These are phyloP conservation scores for Lates calcarifer DNA, from an alignment of 2,113 vertebrate genomes.

Conservation along the genomic window DNA sequence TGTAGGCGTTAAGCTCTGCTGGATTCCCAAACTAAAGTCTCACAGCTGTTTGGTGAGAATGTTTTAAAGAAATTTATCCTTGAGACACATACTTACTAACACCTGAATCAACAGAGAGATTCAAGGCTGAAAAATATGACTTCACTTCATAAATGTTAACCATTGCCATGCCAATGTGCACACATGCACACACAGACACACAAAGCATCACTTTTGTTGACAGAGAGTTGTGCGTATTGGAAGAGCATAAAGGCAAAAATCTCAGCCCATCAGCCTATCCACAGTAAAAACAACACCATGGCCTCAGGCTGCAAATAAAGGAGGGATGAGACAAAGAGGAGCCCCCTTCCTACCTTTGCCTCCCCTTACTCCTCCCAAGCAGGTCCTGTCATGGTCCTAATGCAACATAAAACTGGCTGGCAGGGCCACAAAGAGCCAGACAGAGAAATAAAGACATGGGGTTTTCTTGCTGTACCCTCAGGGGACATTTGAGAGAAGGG, in stretches of 20 bases:
- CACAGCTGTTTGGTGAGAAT: neutral
- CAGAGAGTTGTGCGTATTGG: conserved; percentile 38
- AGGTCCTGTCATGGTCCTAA: conserved; percentile 36
- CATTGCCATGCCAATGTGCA: neutral
- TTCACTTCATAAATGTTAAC: conserved; percentile 17
- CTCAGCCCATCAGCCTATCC: conserved; percentile 33
- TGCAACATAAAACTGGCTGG: conserved; percentile 41
- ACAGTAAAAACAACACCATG: conserved; percentile 51
- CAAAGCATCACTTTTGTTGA: conserved; percentile 37
- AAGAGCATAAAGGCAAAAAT: conserved; percentile 42
- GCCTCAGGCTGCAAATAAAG: conserved; percentile 70
- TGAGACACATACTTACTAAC: conserved; percentile 6
- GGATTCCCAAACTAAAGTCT: conserved; percentile 3
- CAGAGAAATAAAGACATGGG: conserved; percentile 8
- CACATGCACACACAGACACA: neutral
- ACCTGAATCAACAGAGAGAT: conserved; percentile 44
- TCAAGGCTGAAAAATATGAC: conserved; percentile 11
- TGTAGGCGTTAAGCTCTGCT: conserved; percentile 4
- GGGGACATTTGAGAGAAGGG: neutral
- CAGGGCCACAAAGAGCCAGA: conserved; percentile 18
- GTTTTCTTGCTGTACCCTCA: neutral
- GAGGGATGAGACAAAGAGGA: conserved; percentile 68
- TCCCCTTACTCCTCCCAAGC: conserved; percentile 22
- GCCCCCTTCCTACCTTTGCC: conserved; percentile 36
- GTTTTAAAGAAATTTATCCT: neutral